Base-by-base conservation (phyloP, 2,888 invertebrate species). In the Chaitophorus viminalis region DNA sequence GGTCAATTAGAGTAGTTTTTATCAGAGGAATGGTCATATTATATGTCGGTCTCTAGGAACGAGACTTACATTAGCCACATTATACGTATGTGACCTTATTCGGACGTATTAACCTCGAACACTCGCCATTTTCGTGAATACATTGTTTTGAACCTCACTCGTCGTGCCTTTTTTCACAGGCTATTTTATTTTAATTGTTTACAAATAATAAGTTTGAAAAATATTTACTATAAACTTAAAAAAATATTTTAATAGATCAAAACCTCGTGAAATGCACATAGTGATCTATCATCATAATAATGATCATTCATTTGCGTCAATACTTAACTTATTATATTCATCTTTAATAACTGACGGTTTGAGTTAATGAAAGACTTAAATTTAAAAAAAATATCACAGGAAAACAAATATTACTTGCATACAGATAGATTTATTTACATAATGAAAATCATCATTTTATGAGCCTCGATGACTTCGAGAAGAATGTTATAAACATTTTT, bases 1-100 rank as follows among this genome's bases (percentile, higher is more conserved):
- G 18, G 74, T 74, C 54, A 82, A 74, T 82, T 72, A 52, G n/a
- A 82, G 54, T 18, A 36, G 72, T n/a, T 82, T 54, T 74, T 82
- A 82, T 60, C 72, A 17, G 70, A 6, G 72, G n/a, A 72, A 25
- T 33, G 72, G 33, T n/a, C n/a, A 33, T n/a, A n/a, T 82, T 54
- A 36, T 72, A 33, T 82, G 54, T 82, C 21, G n/a, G 33, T 54
- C 18, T 72, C 52, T 9, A 33, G 29, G 21, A 21, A 9, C 21
- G 54, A 82, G 54, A 54, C 46, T 14, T 46, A 46, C 46, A 46
- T 46, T 46, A 46, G 46, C 46, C 46, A 46, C 14, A 14, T 46
- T 46, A 46, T 39, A 46, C 46, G 46, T 11, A 14, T 46, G 46
- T 46, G 46, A 46, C 46, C 46, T 46, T n/a, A n/a, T 11, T 46